phyloP scores from a whole-genome alignment of 2,888 invertebrate species.

The Chrysolina haemoptera region DNA sequence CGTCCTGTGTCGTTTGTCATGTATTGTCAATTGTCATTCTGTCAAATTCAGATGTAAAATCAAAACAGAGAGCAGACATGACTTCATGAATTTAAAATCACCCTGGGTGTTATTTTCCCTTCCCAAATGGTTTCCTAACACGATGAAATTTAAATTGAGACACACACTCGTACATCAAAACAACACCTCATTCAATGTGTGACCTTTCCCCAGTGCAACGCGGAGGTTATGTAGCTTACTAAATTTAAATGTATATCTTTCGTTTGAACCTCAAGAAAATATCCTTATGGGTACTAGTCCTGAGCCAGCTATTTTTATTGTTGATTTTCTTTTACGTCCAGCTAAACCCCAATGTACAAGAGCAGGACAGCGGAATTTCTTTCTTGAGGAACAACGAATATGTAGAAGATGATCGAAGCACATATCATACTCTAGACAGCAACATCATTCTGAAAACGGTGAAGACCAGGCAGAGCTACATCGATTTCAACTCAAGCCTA shows the following conservation, averaged over 20 bases:
- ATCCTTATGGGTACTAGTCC: slow-evolving; percentile 65
- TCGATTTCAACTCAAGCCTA: slow-evolving; percentile 68
- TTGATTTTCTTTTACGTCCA: slow-evolving; percentile 64
- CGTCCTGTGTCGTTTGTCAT: too few species aligned
- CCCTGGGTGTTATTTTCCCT: slow-evolving; percentile 29
- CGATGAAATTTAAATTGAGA: slow-evolving; percentile 35
- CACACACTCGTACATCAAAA: slow-evolving; percentile 28
- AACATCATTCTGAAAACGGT: slow-evolving; percentile 58
- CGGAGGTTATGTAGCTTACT: slow-evolving; percentile 58
- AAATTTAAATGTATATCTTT: slow-evolving; percentile 61
- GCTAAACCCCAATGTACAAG: slow-evolving; percentile 48
- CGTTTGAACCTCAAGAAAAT: slow-evolving; percentile 63
- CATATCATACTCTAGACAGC: slow-evolving; percentile 63
- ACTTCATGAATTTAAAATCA: slow-evolving; percentile 37
- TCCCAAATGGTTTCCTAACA: slow-evolving; percentile 29
- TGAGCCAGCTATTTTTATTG: slow-evolving; percentile 65
- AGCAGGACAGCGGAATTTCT: slow-evolving; percentile 46
- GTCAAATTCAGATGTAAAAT: slow-evolving; percentile 25
- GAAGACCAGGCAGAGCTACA: slow-evolving; percentile 59
- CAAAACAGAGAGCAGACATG: slow-evolving; percentile 3
- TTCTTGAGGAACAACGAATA: slow-evolving; percentile 47
- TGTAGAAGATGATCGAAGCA: slow-evolving; percentile 50
- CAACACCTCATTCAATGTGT: background rate
- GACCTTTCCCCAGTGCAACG: slow-evolving; percentile 38
- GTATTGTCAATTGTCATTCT: background rate